Evolutionary conservation across 2,113 vertebrate genomes (phyloP).

Genomic region (Sylvietta virens): DNA sequence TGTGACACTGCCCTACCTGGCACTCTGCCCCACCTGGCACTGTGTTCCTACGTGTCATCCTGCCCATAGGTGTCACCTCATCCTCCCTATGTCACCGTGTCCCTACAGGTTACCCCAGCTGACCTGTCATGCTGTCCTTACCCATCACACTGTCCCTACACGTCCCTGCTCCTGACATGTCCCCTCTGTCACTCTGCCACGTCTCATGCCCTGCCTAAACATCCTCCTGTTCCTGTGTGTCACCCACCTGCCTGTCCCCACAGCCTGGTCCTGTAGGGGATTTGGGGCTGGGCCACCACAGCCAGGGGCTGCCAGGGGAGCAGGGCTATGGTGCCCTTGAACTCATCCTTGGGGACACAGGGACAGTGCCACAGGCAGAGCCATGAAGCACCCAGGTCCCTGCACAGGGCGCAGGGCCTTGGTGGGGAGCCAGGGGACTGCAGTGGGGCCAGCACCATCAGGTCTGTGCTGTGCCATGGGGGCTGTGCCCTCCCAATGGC

Average conservation of each 20-base stretch:
- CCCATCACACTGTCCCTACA: neutral
- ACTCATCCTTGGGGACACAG: neutral
- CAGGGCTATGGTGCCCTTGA: neutral
- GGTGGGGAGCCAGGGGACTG: neutral
- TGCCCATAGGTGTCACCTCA: neutral
- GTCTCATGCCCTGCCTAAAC: neutral
- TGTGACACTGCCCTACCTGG: neutral
- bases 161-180: neutral
- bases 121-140: neutral
- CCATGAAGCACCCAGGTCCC: accelerated
- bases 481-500: neutral
- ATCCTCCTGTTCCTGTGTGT: neutral
- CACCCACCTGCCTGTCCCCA: neutral
- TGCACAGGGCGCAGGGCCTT: neutral
- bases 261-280: neutral
- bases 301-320: neutral
- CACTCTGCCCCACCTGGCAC: neutral
- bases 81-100: neutral
- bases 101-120: accelerated
- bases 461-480: neutral
- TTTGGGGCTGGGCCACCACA: neutral
- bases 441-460: neutral
- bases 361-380: neutral
- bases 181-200: neutral
- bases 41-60: neutral